Evolutionary conservation across 2,888 invertebrate genomes (phyloP), one percentile per base, ranked within the genome.

Genomic region (Doris montereyensis): DNA sequence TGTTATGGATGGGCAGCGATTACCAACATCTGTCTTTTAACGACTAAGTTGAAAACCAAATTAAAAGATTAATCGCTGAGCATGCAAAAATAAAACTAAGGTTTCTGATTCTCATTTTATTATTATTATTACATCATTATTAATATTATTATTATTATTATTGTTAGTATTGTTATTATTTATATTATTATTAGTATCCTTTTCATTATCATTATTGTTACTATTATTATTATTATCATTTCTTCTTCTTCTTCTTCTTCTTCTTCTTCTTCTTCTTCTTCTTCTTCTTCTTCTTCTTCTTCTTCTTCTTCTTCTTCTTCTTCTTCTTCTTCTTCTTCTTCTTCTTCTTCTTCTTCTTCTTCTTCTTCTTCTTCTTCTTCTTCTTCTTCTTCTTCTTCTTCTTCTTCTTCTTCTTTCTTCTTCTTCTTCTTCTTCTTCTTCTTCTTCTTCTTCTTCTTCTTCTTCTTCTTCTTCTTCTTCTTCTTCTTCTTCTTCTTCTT

Each of bases 91-190:
- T n/a, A n/a, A n/a, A n/a, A n/a, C n/a, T n/a, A n/a, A 77, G 57
- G 28, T 62, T 17, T 35, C 81, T 26, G 52, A 60, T 21, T 65
- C 81, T 1, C 81, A 79, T 8, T 81, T 73, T 65, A 75, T 58
- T n/a, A 72, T 81, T n/a, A 72, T 71, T 4, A 76, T 81, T n/a
- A n/a, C n/a, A n/a, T n/a, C n/a, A n/a, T n/a, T n/a, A n/a, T n/a
- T n/a, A n/a, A n/a, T n/a, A n/a, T n/a, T n/a, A n/a, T n/a, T n/a
- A n/a, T n/a, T n/a, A n/a, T n/a, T n/a, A n/a, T n/a, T n/a, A n/a
- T n/a, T n/a, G n/a, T n/a, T n/a, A n/a, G n/a, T n/a, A n/a, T n/a
- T n/a, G n/a, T n/a, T n/a, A n/a, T n/a, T n/a, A n/a, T n/a, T n/a
- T n/a, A n/a, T n/a, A n/a, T n/a, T n/a, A n/a, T n/a, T n/a, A n/a